Conservation (phyloP, 2,113 vertebrate genomes). For the Tenrec ecaudatus region DNA sequence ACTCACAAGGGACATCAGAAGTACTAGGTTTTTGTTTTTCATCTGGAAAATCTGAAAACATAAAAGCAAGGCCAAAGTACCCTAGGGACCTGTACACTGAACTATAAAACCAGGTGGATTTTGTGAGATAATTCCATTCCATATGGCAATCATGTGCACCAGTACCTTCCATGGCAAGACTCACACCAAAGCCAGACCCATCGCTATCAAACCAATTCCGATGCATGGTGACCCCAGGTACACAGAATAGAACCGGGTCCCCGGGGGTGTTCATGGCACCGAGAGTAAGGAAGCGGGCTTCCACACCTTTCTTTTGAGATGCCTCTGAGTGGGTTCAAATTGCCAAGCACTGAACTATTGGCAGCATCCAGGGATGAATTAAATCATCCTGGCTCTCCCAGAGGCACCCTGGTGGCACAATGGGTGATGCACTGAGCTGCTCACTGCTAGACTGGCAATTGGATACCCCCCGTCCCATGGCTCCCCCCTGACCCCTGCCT, state of each 20-base stretch:
- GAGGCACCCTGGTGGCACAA: too few species aligned
- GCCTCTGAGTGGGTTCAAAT: neutral
- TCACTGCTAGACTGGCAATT: too few species aligned
- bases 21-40: neutral
- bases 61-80: constrained; percentile 7
- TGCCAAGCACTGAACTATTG: neutral
- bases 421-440: too few species aligned
- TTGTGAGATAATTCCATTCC: neutral
- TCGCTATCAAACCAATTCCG: neutral
- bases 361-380: neutral
- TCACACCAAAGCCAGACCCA: neutral
- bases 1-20: neutral
- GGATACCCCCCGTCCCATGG: too few species aligned
- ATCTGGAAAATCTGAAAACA: constrained; percentile 22
- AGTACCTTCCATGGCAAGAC: neutral
- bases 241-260: neutral
- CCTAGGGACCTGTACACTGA: neutral
- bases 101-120: neutral
- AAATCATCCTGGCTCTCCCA: neutral
- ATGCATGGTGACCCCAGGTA: neutral
- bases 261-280: neutral
- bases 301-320: neutral
- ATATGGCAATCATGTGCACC: neutral
- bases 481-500: too few species aligned
- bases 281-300: neutral